Evolutionary conservation across 2,113 vertebrate species (phyloP), one percentile per base, ranked within the genome.

Genomic region (Pogonocichla stellata): DNA sequence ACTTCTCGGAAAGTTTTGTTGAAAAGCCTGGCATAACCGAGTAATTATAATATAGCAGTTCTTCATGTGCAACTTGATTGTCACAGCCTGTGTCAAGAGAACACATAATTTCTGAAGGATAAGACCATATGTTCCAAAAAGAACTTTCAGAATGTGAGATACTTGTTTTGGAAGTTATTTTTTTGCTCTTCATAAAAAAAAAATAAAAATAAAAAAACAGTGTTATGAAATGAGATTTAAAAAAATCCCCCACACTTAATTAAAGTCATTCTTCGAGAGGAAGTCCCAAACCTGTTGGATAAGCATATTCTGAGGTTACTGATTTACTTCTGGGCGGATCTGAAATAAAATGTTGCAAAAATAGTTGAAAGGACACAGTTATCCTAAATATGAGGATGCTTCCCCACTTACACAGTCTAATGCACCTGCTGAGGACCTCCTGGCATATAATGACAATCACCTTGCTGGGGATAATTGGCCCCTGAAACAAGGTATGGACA

Each of bases 11-110:
- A 97, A 97, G 95, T 97, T 96, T 93, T 88, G 51, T 92, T 94
- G 94, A 95, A 88, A 97, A 95, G 83, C 80, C 82, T 97, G 94
- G 91, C 95, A 93, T 94, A 95, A 88, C 82, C 25, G 67, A 88
- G 72, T 92, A 93, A 96, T 95, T 97, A 95, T 94, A 97, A 95
- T 96, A 93, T 78, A 94, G 94, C 92, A 95, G 86, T 91, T 80
- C 88, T 95, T 97, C 96, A 92, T 94, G 94, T 97, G 96, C 96
- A 88, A 95, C 92, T 96, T 88, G 94, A 94, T 96, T 97, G 95
- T 97, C 96, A 95, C 83, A 94, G 95, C 56, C 96, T 93, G 91
- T 97, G 96, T 97, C 92, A 93, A 94, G 88, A 96, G 94, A 96
- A 94, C 93, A 96, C 95, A 80, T 86, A 90, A 94, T 95, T 96